Conservation (phyloP, 2,888 invertebrate genomes). For the Caenorhabditis sp. region DNA sequence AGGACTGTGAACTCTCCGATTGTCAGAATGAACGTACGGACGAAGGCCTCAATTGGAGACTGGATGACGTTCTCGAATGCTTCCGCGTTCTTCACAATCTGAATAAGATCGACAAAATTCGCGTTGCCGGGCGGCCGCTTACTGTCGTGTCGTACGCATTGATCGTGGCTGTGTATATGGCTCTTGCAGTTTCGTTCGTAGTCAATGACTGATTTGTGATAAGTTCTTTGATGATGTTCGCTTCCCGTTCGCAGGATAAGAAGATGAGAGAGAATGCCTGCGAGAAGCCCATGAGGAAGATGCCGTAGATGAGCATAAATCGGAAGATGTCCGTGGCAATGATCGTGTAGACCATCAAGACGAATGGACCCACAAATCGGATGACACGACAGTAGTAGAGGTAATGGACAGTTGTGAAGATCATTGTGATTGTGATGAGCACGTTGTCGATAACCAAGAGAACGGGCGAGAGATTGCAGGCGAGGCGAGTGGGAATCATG, state of each 20-base stretch:
- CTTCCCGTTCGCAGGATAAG: slow-evolving; percentile 60
- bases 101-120: no score
- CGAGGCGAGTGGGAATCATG: slow-evolving; percentile 80
- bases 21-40: slow-evolving; percentile 99
- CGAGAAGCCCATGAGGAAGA: slow-evolving; percentile 97
- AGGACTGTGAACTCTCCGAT: slow-evolving; percentile 83
- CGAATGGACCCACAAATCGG: slow-evolving; percentile 92
- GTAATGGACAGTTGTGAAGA: slow-evolving; percentile 62
- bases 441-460: slow-evolving; percentile 62
- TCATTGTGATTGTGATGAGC: slow-evolving; percentile 54
- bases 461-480: slow-evolving; percentile 79
- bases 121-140: neutral
- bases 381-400: slow-evolving; percentile 64
- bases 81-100: slow-evolving; percentile 51
- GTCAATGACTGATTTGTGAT: slow-evolving; percentile 12
- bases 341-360: slow-evolving; percentile 99
- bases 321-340: slow-evolving; percentile 94
- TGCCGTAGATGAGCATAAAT: slow-evolving; percentile 95
- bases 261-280: slow-evolving; percentile 84
- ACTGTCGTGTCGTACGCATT: slow-evolving; percentile 21
- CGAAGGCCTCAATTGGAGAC: slow-evolving; percentile 59
- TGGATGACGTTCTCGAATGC: slow-evolving; percentile 56
- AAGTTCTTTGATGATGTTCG: slow-evolving; percentile 34
- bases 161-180: neutral
- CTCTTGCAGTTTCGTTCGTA: neutral